Conservation (phyloP, 2,113 vertebrate genomes). For the Dicerorhinus sumatrensis region DNA sequence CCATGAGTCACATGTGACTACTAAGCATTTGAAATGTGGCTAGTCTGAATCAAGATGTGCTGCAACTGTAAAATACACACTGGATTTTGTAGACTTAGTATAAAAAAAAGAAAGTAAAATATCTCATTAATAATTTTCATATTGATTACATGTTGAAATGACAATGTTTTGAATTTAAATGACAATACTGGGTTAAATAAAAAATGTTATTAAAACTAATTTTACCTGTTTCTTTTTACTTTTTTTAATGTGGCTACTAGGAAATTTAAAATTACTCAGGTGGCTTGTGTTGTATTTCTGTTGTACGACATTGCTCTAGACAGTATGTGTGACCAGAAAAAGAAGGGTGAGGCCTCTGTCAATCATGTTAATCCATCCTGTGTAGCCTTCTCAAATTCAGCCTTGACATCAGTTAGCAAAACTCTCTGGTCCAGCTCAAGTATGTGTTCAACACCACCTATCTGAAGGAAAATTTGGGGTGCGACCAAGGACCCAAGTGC, state of each 20-base stretch:
- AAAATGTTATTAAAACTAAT: slow-evolving; percentile 42
- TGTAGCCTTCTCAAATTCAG: neutral
- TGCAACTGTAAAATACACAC: neutral
- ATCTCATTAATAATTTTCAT: neutral
- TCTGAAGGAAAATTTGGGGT: neutral
- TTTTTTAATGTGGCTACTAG: neutral
- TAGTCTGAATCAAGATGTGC: neutral
- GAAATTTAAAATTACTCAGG: slow-evolving; percentile 8
- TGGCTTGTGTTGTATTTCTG: neutral
- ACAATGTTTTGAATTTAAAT: neutral
- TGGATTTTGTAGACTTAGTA: slow-evolving; percentile 3
- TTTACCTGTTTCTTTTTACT: slow-evolving; percentile 23
- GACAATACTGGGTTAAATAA: neutral
- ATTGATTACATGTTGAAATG: slow-evolving; percentile 6
- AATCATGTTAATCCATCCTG: neutral
- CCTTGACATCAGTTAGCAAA: neutral
- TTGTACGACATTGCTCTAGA: neutral
- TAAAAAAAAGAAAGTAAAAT: neutral
- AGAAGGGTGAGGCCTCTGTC: neutral
- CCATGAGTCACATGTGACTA: neutral
- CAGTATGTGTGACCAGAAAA: neutral
- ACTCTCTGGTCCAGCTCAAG: neutral
- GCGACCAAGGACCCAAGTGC: neutral
- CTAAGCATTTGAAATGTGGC: neutral
- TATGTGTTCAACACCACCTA: neutral